Evolutionary conservation across 2,888 invertebrate species (phyloP).

Genomic region (Camptogramma bilineatum): DNA sequence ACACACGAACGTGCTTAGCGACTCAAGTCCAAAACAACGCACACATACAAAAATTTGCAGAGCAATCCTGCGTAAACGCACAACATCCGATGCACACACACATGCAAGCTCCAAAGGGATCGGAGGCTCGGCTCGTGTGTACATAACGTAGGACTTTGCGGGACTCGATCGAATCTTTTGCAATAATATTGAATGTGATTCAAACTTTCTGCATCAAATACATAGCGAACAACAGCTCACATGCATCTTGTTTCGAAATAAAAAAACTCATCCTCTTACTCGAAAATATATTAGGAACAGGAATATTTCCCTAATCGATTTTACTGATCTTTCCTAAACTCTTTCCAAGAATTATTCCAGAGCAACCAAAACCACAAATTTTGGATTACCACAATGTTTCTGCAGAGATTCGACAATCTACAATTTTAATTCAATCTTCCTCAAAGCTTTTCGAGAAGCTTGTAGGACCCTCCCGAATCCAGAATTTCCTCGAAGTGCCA

Average conservation of each 20-base stretch:
- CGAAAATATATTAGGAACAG: background rate
- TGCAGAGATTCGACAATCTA: conserved; percentile 13
- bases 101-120: conserved; percentile 11
- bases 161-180: conserved; percentile 50
- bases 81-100: conserved; percentile 32
- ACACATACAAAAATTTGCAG: conserved; percentile 18
- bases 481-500: conserved; percentile 41
- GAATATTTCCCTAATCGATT: background rate
- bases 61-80: conserved; percentile 29
- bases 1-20: conserved; percentile 17
- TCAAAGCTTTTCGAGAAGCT: conserved; percentile 31
- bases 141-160: conserved; percentile 49
- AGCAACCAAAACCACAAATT: background rate
- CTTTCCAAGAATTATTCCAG: conserved; percentile 8
- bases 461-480: conserved; percentile 16
- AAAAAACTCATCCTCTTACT: too few relatives aligned
- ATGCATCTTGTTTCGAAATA: background rate
- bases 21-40: conserved; percentile 24
- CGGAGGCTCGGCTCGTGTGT: conserved; percentile 49
- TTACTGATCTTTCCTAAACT: conserved; percentile 1
- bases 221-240: conserved; percentile 9
- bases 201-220: conserved; percentile 32
- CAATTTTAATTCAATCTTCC: conserved; percentile 27
- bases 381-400: conserved; percentile 4
- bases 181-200: conserved; percentile 44